Conservation (phyloP, 53 echinoderm and acorn worm genomes). For the Patiria pectinifera region DNA sequence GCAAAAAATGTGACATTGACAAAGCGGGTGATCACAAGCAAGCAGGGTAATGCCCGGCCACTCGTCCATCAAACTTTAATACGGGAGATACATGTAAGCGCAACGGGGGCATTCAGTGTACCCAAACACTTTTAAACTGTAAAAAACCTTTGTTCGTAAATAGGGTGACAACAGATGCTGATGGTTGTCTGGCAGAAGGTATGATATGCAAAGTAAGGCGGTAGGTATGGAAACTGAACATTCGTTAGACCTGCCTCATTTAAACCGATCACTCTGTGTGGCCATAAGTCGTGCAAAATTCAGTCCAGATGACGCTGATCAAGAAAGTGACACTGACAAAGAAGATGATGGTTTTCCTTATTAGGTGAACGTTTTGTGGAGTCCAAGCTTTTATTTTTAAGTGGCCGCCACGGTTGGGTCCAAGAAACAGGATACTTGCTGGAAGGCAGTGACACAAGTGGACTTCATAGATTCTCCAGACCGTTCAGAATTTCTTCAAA, state of each 20-base stretch:
- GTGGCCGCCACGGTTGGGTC: too few relatives aligned
- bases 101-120: constrained; percentile 24
- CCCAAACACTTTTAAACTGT: neutral
- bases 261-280: constrained; percentile 34
- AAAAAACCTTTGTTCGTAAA: constrained; percentile 2
- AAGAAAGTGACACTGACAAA: too few relatives aligned
- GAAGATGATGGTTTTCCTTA: too few relatives aligned
- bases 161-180: constrained; percentile 58
- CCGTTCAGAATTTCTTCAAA: too few relatives aligned
- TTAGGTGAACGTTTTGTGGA: too few relatives aligned
- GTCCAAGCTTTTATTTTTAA: too few relatives aligned
- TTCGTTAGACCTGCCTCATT: neutral
- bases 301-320: too few relatives aligned
- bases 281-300: constrained; percentile 20
- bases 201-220: constrained; percentile 23
- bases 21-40: neutral
- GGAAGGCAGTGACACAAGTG: too few relatives aligned
- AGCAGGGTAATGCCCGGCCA: constrained; percentile 13
- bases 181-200: constrained; percentile 48
- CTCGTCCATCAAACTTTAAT: neutral
- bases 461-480: too few relatives aligned
- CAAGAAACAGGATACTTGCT: too few relatives aligned
- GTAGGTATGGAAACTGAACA: neutral
- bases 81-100: constrained; percentile 24
- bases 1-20: constrained; percentile 15